Base-by-base conservation (phyloP, 2,888 invertebrate genomes). In the Empis stercorea region DNA sequence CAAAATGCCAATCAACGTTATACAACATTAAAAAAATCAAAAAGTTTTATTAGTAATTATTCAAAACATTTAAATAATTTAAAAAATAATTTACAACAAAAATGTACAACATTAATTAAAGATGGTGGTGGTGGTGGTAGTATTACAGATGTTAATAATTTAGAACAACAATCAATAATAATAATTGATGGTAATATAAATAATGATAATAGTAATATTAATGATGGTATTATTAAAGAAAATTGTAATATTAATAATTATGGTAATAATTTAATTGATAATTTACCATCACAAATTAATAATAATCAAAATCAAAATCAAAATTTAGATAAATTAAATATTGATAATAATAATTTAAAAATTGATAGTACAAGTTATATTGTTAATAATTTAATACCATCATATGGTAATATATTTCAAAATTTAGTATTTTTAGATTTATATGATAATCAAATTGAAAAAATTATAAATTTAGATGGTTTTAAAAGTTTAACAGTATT, bases 381-480 rank as follows among this genome's bases (percentile, higher is more conserved):
- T 6, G 9, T 27, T n/a, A n/a, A n/a, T n/a, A n/a, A n/a, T n/a
- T n/a, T n/a, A 27, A 7, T 9, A 9, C 23, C 23, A 27, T 27
- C 23, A 27, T 69, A 69, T 44, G 68, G 67, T 13, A 53, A 45
- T 38, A 62, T 64, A 42, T 68, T 68, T 47, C 58, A 65, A 47
- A 81, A 84, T 67, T 73, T 95, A 49, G 92, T 94, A 15, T 94
- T 94, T 66, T 76, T 95, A 49, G 94, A 95, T 70, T 76, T 95
- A 48, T 95, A 94, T 63, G 91, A 94, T 69, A 95, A 95, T 71
- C 91, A 93, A 68, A 80, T 95, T 52, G 93, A 93, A 55, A 81
- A 81, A 62, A 84, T 94, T 51, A 79, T 80, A 48, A 84, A 81
- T 47, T 72, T 95, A 50, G 82, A 84, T 56, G 77, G 80, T 45